phyloP scores from a whole-genome alignment of 2,113 vertebrate genomes.

The Larimichthys polyactis region DNA sequence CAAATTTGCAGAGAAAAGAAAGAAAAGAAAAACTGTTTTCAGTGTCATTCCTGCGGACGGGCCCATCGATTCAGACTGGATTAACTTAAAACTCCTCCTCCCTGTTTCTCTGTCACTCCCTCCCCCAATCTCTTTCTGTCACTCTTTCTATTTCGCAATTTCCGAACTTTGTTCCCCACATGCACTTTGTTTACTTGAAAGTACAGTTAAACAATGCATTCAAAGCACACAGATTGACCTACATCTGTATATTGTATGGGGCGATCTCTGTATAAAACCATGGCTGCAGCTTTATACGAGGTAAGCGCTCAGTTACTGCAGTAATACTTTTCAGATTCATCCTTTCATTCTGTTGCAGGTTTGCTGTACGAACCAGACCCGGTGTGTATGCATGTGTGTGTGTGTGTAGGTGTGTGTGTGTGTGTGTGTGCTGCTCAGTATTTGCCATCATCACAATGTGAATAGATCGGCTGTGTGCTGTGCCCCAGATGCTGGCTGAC shows the following conservation, averaged over 20 bases:
- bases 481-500: constrained; percentile 77
- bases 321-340: background rate
- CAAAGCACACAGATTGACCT: constrained; percentile 18
- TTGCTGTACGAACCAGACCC: background rate
- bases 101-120: constrained; percentile 57
- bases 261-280: background rate
- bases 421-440: constrained; percentile 51
- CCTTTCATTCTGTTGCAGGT: constrained; percentile 4
- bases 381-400: constrained; percentile 11
- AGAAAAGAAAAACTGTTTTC: constrained; percentile 84
- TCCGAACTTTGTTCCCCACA: constrained; percentile 50
- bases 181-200: constrained; percentile 37
- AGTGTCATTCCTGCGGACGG: constrained; percentile 80
- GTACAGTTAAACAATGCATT: constrained; percentile 7
- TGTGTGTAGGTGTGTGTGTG: constrained; percentile 30
- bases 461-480: constrained; percentile 71
- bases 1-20: constrained; percentile 81
- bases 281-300: background rate
- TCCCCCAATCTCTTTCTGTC: constrained; percentile 42
- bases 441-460: constrained; percentile 75
- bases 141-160: constrained; percentile 51
- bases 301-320: background rate
- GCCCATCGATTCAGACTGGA: constrained; percentile 79
- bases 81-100: constrained; percentile 83
- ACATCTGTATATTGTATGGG: background rate